phyloP scores from a whole-genome alignment of 2,797 vertebrate species.

The Trematomus bernacchii region DNA sequence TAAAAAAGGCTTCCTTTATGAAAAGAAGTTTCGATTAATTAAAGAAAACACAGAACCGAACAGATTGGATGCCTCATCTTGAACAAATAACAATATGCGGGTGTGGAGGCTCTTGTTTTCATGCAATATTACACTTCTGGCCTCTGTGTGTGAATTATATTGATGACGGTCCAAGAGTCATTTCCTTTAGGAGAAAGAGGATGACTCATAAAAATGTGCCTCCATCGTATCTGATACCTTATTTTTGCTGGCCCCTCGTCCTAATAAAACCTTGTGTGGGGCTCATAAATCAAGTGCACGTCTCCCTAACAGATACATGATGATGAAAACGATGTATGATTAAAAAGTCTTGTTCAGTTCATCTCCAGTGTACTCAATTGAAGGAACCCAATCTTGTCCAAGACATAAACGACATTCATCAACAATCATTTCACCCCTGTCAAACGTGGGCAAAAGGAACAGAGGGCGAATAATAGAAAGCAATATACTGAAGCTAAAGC shows the following conservation, averaged over 20 bases:
- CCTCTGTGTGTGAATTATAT: constrained; percentile 39
- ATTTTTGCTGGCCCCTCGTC: constrained; percentile 49
- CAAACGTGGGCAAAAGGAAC: constrained; percentile 31
- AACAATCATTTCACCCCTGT: constrained; percentile 40
- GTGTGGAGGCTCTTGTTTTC: constrained; percentile 27
- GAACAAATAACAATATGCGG: constrained; percentile 37
- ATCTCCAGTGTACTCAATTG: constrained; percentile 67
- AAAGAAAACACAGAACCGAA: constrained; percentile 45
- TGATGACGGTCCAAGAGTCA: constrained; percentile 59
- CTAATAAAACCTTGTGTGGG: constrained; percentile 55
- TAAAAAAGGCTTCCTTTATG: constrained; percentile 47
- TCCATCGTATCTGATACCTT: constrained; percentile 45
- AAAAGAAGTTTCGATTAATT: constrained; percentile 57
- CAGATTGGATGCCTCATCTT: constrained; percentile 15
- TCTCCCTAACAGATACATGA: constrained; percentile 73
- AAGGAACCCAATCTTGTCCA: constrained; percentile 59
- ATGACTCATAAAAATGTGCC: constrained; percentile 48
- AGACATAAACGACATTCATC: constrained; percentile 52
- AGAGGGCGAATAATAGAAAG: constrained; percentile 39
- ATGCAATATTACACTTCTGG: constrained; percentile 43
- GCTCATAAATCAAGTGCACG: constrained; percentile 78
- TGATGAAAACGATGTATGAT: constrained; percentile 75
- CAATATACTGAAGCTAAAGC: constrained; percentile 64
- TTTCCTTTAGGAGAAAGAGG: constrained; percentile 65
- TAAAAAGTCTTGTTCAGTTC: constrained; percentile 73